Percentiles rank a stretch among this genome's conserved stretches.
phyloP scores from a whole-genome alignment of 1,140 invertebrate genomes.

The Caenorhabditis brenneri region DNA sequence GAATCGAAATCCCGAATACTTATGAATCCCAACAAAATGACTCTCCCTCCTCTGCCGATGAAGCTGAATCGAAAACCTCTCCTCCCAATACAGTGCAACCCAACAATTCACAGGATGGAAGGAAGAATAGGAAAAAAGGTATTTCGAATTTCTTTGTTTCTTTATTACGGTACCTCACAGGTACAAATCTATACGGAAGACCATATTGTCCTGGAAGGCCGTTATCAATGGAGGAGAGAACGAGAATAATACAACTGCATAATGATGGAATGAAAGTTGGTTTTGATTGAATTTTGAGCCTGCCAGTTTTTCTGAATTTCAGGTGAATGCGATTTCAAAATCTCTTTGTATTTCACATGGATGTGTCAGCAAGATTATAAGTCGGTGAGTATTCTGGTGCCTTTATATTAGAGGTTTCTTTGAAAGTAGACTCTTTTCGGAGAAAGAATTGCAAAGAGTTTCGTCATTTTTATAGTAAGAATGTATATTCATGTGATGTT shows the following conservation, averaged over 20 bases:
- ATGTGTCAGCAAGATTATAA: constrained; percentile 70
- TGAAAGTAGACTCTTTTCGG: too few species aligned
- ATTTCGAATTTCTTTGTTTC: neutral
- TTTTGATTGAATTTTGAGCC: neutral
- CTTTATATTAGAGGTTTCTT: too few species aligned
- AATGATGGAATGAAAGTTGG: constrained; percentile 66
- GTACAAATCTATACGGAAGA: constrained; percentile 68
- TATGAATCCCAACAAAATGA: constrained; percentile 37
- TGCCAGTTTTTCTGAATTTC: neutral
- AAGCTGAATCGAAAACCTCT: neutral
- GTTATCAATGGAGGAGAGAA: constrained; percentile 68
- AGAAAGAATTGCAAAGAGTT: too few species aligned
- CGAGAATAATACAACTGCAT: constrained; percentile 66
- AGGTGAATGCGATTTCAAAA: constrained; percentile 69
- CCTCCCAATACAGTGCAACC: neutral
- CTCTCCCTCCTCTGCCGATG: neutral
- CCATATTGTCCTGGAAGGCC: constrained; percentile 68
- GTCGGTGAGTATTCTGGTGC: constrained; percentile 56
- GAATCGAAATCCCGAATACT: neutral
- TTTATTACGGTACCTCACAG: constrained; percentile 46
- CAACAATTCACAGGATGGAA: neutral
- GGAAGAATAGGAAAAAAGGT: constrained; percentile 40
- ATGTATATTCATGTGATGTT: neutral
- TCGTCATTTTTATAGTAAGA: too few species aligned
- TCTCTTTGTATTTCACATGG: constrained; percentile 69